phyloP scores from a whole-genome alignment of 2,113 vertebrate genomes.

The Trichechus manatus region DNA sequence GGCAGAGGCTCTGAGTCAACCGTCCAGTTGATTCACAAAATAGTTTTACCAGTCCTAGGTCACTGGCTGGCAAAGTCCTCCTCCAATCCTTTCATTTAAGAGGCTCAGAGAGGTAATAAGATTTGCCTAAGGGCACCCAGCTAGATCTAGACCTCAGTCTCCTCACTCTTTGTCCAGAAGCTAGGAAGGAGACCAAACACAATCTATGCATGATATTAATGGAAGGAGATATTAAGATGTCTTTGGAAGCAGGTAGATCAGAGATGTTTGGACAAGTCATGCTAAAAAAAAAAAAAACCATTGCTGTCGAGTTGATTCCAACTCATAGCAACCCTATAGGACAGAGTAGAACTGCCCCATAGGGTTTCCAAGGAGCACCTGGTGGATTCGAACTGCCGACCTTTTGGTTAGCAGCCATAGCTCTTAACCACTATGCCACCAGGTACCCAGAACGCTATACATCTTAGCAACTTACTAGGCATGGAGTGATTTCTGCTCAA shows the following conservation, averaged over 20 bases:
- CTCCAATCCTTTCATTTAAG: conserved; percentile 16
- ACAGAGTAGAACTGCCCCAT: no score
- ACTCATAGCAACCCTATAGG: no score
- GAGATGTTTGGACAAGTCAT: not conserved
- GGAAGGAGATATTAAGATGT: not conserved
- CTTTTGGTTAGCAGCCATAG: no score
- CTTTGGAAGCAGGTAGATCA: not conserved
- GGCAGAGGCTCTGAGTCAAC: not conserved
- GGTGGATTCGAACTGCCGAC: no score
- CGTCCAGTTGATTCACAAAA: conserved; percentile 32
- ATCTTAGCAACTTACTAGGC: not conserved
- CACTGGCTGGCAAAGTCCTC: conserved; percentile 3
- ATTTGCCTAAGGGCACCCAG: conserved; percentile 35
- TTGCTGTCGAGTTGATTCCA: no score
- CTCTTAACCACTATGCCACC: no score
- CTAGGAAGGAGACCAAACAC: not conserved
- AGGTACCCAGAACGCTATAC: not conserved
- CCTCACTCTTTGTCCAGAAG: not conserved
- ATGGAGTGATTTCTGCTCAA: not conserved
- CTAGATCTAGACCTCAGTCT: not conserved
- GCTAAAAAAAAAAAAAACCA: not conserved
- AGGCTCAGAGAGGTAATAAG: conserved; percentile 5
- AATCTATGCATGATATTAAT: not conserved
- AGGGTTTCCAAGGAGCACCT: no score
- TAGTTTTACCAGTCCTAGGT: not conserved